These are phyloP conservation scores for Sycobia sp. DNA, from an alignment of 1,140 invertebrate genomes.

Conservation along the genomic window DNA sequence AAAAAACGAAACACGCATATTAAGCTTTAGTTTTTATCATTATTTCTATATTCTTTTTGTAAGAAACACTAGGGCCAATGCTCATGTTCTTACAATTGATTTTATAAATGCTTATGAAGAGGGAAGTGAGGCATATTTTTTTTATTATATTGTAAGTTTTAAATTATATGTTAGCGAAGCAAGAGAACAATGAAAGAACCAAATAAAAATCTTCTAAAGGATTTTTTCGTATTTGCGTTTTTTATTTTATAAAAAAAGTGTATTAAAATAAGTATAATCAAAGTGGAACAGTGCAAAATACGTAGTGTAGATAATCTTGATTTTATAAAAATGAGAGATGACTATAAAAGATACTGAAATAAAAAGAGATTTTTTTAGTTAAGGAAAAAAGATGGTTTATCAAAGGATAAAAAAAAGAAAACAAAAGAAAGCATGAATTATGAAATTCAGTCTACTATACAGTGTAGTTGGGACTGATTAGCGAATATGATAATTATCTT, in stretches of 20 bases:
- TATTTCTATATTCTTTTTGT: slow-evolving; percentile 8
- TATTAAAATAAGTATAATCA: slow-evolving; percentile 38
- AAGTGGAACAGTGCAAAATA: slow-evolving; percentile 40
- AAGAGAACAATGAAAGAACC: slow-evolving; percentile 33
- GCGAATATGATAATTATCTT: slow-evolving; percentile 42
- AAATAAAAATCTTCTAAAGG: slow-evolving; percentile 34
- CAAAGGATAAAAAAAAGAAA: slow-evolving; percentile 13
- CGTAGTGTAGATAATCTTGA: slow-evolving; percentile 32
- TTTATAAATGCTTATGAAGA: slow-evolving; percentile 27
- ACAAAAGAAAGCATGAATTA: slow-evolving; percentile 10
- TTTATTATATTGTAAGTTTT: slow-evolving; percentile 24
- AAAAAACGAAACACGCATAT: slow-evolving; percentile 18
- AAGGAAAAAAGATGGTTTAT: slow-evolving; percentile 22
- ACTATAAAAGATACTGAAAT: slow-evolving; percentile 7
- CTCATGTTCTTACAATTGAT: slow-evolving; percentile 20
- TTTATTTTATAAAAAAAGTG: slow-evolving; percentile 28
- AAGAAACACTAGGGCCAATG: slow-evolving; percentile 1
- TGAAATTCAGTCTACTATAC: slow-evolving; percentile 36
- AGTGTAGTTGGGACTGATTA: slow-evolving; percentile 52
- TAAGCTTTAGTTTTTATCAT: slow-evolving; percentile 28
- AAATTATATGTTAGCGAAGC: slow-evolving; percentile 26
- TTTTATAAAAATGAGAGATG: slow-evolving; percentile 21
- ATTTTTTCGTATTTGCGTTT: slow-evolving; percentile 29
- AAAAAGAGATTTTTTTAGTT: slow-evolving; percentile 7
- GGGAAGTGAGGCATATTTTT: slow-evolving; percentile 16